phyloP scores from a whole-genome alignment of 1,140 invertebrate species.

The Drosophila obscura region DNA sequence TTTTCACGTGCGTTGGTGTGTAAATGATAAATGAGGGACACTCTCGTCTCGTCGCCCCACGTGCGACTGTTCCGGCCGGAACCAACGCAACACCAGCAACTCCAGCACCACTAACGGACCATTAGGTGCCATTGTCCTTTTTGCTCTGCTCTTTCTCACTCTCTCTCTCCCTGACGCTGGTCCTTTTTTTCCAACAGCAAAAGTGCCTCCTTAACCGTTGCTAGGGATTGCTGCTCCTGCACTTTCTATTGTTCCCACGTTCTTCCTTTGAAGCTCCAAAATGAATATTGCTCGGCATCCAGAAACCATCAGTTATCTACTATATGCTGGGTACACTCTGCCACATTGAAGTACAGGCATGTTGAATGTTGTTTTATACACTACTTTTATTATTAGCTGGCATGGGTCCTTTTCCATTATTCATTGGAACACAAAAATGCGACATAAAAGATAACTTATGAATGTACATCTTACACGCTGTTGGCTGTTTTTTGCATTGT shows the following conservation, averaged over 20 bases:
- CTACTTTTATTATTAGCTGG: constrained; percentile 31
- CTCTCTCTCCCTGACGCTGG: not conserved
- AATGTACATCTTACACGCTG: too few species aligned
- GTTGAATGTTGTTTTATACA: not conserved
- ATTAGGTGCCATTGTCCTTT: constrained; percentile 73
- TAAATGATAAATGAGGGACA: constrained; percentile 80
- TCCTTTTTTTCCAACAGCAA: constrained; percentile 16
- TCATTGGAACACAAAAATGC: not conserved
- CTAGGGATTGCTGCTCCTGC: constrained; percentile 32
- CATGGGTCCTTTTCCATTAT: constrained; percentile 9
- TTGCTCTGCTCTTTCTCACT: constrained; percentile 9
- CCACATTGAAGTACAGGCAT: constrained; percentile 4
- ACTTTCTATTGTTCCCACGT: constrained; percentile 44
- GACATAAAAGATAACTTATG: constrained; percentile 9
- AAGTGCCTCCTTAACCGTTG: constrained; percentile 40
- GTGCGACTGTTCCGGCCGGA: constrained; percentile 58
- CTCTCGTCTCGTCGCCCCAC: constrained; percentile 35
- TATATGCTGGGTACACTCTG: not conserved
- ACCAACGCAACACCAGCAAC: constrained; percentile 56
- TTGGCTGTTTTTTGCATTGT: too few species aligned
- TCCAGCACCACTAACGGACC: constrained; percentile 61
- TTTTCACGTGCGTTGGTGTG: constrained; percentile 76
- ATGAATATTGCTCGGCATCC: constrained; percentile 46
- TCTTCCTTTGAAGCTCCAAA: constrained; percentile 36
- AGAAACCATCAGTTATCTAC: constrained; percentile 42